These are phyloP conservation scores for Bradynema listronoti DNA, from an alignment of 1,140 invertebrate genomes.

Conservation along the genomic window DNA sequence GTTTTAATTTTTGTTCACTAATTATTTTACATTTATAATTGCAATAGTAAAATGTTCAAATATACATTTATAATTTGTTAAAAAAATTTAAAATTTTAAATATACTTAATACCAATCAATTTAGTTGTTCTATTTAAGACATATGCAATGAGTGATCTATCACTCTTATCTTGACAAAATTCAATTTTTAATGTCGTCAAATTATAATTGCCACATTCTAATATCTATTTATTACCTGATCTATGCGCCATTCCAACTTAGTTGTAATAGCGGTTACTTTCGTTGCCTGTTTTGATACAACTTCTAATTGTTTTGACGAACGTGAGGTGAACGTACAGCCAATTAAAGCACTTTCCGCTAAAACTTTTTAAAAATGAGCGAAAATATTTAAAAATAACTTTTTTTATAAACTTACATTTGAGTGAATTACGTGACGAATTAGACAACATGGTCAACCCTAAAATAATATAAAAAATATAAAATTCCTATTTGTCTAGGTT, in stretches of 20 bases:
- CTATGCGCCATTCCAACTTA: constrained; percentile 34
- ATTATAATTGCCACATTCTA: neutral
- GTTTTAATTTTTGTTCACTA: too few species aligned
- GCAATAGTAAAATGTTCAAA: neutral
- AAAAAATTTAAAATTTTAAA: neutral
- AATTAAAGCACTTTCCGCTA: too few species aligned
- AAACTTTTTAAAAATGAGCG: too few species aligned
- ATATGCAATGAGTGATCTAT: neutral
- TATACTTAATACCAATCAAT: neutral
- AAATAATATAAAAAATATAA: too few species aligned
- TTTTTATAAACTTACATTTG: too few species aligned
- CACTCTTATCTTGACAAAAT: neutral
- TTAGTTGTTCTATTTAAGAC: neutral
- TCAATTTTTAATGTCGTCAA: neutral
- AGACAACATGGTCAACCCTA: too few species aligned
- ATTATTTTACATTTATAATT: too few species aligned
- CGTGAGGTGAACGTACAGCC: too few species aligned
- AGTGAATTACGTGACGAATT: too few species aligned
- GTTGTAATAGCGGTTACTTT: constrained; percentile 25
- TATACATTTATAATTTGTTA: neutral
- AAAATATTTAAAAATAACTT: too few species aligned
- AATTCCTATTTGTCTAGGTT: too few species aligned
- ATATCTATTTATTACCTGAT: constrained; percentile 14
- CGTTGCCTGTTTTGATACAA: constrained; percentile 7
- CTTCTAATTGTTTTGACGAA: too few species aligned